Base-by-base conservation (phyloP, 2,797 vertebrate species). In the Rhynchotus rufescens region DNA sequence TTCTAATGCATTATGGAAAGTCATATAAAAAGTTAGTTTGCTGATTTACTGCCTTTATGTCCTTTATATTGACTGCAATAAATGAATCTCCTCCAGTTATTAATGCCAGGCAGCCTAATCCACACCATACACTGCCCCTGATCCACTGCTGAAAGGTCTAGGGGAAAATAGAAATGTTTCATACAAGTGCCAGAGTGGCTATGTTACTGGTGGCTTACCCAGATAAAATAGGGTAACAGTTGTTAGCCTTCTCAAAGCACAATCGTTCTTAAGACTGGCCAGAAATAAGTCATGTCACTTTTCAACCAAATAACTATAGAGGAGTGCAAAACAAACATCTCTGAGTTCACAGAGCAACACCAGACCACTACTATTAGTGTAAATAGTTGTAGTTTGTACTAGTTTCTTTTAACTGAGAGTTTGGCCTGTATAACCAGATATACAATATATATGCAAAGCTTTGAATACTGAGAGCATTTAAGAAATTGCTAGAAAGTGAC, bases 111-210 rank as follows among this genome's bases (percentile, higher is more conserved):
- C 14, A 64, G 51, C 13, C 60, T 87, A 65, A 81, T n/a, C 51
- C 7, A 67, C 60, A 45, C 4, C 26, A 12, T 62, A 36, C 26
- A 45, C 26, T 56, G 30, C 36, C 76, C 74, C 87, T 89, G 52
- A 73, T 80, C 60, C 45, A 22, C 32, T 75, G 23, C 40, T 85
- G 59, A 68, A 84, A 93, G 76, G 26, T 81, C 57, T 89, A 54
- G n/a, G 5, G 89, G 76, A 81, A 93, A 71, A 84, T 64, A 88
- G 83, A 93, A 91, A 86, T 47, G 32, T 40, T 90, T 86, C 49
- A 71, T 65, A 82, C 23, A 96, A 96, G 95, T 96, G 80, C 90
- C 90, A 95, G 95, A 80, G 82, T 94, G 82, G 20, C 49, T 85
- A 2, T 86, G 57, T 90, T 9, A 52, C 30, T 86, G 73, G 60